Evolutionary conservation across 2,113 vertebrate species (phyloP).

Genomic region (Hypomesus transpacificus): DNA sequence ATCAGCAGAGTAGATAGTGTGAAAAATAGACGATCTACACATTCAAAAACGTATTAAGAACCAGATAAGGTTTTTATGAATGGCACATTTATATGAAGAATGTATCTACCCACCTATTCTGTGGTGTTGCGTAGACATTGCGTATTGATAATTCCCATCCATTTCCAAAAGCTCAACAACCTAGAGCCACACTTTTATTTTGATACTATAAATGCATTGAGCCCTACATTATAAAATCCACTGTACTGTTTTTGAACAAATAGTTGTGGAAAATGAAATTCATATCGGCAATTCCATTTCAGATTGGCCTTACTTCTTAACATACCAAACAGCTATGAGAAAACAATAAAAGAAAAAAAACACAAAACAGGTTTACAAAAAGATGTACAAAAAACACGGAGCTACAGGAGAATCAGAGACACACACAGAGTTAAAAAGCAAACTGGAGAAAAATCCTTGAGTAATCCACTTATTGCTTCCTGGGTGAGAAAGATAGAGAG

Average conservation of each 20-base stretch:
- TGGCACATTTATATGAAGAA: too few species aligned
- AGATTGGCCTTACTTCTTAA: conserved; percentile 4
- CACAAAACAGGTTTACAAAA: conserved; percentile 16
- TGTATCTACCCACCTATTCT: too few species aligned
- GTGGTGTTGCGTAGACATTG: too few species aligned
- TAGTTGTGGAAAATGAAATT: conserved; percentile 7
- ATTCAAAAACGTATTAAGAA: too few species aligned
- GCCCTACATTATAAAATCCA: conserved; percentile 10
- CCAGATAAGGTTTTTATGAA: too few species aligned
- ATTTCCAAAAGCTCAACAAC: conserved; percentile 5
- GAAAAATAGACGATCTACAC: too few species aligned
- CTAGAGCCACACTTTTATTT: conserved; percentile 8
- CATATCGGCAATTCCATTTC: neutral
- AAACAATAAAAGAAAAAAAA: neutral
- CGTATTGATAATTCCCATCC: neutral
- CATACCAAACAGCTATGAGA: conserved; percentile 19
- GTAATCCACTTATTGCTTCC: conserved; percentile 30
- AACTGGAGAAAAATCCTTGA: conserved; percentile 20
- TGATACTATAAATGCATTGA: conserved; percentile 10
- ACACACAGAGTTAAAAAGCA: neutral
- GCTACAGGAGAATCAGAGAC: conserved; percentile 2
- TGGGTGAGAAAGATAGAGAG: neutral
- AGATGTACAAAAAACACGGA: conserved; percentile 10
- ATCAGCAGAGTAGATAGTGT: too few species aligned
- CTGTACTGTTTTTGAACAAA: conserved; percentile 14